Conservation (phyloP, 2,888 invertebrate genomes). For the Sinhomidia bicolor region DNA sequence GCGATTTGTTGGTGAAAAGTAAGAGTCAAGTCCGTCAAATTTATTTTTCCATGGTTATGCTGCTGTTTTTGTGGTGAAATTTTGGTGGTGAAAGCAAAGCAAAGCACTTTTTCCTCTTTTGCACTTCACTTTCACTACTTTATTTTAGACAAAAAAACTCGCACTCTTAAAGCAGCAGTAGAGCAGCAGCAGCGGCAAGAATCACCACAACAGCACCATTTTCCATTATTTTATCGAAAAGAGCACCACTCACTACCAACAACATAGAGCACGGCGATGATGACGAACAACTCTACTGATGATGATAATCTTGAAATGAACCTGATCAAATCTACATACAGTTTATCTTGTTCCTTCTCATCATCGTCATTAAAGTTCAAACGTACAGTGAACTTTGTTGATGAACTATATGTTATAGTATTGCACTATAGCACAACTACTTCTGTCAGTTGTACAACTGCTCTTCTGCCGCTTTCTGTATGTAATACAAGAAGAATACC, state of each 20-base stretch:
- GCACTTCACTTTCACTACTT: conserved; percentile 62
- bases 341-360: not conserved
- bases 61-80: conserved; percentile 38
- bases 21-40: conserved; percentile 38
- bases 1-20: conserved; percentile 31
- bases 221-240: not conserved
- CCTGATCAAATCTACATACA: not conserved
- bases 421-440: too few species aligned
- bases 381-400: not conserved
- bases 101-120: conserved; percentile 43
- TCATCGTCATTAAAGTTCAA: not conserved
- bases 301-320: conserved; percentile 21
- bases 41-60: conserved; percentile 28
- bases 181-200: conserved; percentile 1
- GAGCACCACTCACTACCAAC: not conserved
- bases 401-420: too few species aligned
- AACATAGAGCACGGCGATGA: not conserved
- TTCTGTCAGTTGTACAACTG: not conserved
- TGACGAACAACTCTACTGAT: not conserved
- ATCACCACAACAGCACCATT: not conserved
- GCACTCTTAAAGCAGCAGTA: not conserved
- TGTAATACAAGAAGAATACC: not conserved
- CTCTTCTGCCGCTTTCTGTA: not conserved
- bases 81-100: conserved; percentile 31
- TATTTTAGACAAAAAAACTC: conserved; percentile 48